phyloP scores from a whole-genome alignment of 64 coral and sea anemone species.

The Porites australiensis region DNA sequence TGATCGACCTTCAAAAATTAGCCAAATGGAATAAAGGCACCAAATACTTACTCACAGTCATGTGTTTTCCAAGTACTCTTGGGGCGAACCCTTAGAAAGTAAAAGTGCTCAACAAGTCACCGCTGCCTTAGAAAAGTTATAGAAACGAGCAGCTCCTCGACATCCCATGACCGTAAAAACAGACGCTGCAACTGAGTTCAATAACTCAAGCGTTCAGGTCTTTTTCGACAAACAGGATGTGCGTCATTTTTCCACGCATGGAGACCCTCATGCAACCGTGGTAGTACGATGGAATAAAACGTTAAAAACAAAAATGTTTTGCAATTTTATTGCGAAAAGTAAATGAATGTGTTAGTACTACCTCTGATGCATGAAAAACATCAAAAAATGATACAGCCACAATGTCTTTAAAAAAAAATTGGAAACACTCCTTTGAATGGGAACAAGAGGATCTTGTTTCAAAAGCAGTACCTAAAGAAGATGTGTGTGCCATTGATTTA shows the following conservation, averaged over 20 bases:
- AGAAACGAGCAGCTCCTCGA: background rate
- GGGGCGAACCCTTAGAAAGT: background rate
- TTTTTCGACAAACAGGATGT: background rate
- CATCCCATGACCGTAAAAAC: background rate
- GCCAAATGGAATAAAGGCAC: background rate
- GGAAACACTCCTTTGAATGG: too few relatives aligned
- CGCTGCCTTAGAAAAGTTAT: background rate
- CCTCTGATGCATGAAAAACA: too few relatives aligned
- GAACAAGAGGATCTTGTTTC: too few relatives aligned
- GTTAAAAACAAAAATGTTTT: slow-evolving; percentile 18
- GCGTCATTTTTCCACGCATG: background rate
- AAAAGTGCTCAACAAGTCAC: background rate
- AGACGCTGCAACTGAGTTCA: background rate
- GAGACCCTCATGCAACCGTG: slow-evolving; percentile 7
- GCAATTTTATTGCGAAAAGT: background rate
- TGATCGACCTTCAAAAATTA: background rate
- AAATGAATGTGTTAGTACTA: background rate
- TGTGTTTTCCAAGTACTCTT: background rate
- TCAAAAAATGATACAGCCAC: too few relatives aligned
- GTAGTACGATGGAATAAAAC: slow-evolving; percentile 45
- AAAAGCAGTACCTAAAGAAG: too few relatives aligned
- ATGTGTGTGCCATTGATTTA: too few relatives aligned
- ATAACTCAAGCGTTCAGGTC: background rate
- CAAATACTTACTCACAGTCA: background rate
- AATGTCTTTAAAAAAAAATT: too few relatives aligned